Base-by-base conservation (phyloP, 1,140 invertebrate species). In the Nephotettix cincticeps region DNA sequence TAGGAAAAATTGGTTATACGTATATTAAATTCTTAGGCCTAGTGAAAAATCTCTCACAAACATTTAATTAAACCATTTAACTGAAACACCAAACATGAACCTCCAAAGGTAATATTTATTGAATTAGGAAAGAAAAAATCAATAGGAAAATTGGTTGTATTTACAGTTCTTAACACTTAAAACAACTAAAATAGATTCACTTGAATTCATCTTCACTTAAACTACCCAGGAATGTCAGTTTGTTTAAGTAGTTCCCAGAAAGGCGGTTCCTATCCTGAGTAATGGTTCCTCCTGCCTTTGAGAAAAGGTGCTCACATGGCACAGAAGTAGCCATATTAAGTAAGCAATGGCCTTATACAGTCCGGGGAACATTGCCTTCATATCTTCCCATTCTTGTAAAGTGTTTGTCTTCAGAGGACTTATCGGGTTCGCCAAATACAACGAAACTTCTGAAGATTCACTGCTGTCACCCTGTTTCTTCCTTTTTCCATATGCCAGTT, bases 301-400 rank as follows among this genome's bases (percentile, higher is more conserved):
- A 81, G 76, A 81, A 82, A 17, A 78, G 74, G 47, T 79, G 75
- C 74, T 82, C 80, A 63, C 78, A 79, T 27, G 79, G 78, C 65
- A 82, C 79, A 21, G 76, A 80, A 13, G 80, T 77, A 27, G 77
- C 80, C 71, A 78, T 77, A 27, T 77, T 73, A 64, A 74, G 71
- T 75, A 80, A 73, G 75, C 76, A 78, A 79, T 70, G 76, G 77
- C 64, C 67, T 74, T 74, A 69, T 79, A 73, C 1, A 80, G 51
- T 54, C 71, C 73, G 9, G 81, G 77, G 72, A 80, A 76, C 28
- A 77, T 74, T 45, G 72, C 56, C 67, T 80, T 79, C 1, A 75
- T 69, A 58, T 78, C 77, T 61, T 77, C 69, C 79, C 32, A 36
- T 14, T 36, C 32, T 36, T 36, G 32, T 6, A 78, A 82, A 25